Evolutionary conservation across 2,113 vertebrate species (phyloP), one percentile per base, ranked within the genome.

Genomic region (Alaudala cheleensis): DNA sequence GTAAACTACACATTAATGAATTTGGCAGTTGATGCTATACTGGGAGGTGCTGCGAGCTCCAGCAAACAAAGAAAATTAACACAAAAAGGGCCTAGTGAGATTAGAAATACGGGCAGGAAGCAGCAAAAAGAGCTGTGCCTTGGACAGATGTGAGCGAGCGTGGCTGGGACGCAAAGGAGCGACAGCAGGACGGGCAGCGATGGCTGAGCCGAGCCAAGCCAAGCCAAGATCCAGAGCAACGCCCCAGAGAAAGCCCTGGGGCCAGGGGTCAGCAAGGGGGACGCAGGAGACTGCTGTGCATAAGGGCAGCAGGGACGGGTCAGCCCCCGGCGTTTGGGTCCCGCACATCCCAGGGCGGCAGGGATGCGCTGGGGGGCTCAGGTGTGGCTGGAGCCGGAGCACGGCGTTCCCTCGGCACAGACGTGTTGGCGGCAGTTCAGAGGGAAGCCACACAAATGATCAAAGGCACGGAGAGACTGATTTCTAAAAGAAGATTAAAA

Each of bases 1-100:
- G 95, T 97, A 95, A 96, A 96, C 95, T 97, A 77, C 90, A 47
- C 86, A 81, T 96, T 97, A 97, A 97, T 96, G 96, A 94, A 96
- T 95, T 96, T 97, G 96, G 96, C 96, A 97, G 94, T 90, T 92
- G 96, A 97, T 96, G 90, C 72, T 95, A 61, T 92, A 62, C 14
- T 90, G 93, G 89, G 95, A 97, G 96, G 92, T 86, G 86, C 94
- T 94, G 88, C 23, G 95, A 97, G 77, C 90, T 90, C 80, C 70
- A 61, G 94, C 77, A 80, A 95, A 92, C 92, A 50, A 33, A 58
- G 93, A 92, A 95, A 95, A 97, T 96, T 92, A 94, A 96, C 89
- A 71, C 61, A 49, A 61, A 92, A 97, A 83, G 34, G 92, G 78
- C 81, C 90, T 91, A 40, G 91, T 7, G 93, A 96, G 92, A 82